Percentiles rank a stretch among this genome's conserved stretches.
These are phyloP conservation scores for Temnothorax unifasciatus DNA, from an alignment of 2,888 invertebrate genomes.

Conservation along the genomic window DNA sequence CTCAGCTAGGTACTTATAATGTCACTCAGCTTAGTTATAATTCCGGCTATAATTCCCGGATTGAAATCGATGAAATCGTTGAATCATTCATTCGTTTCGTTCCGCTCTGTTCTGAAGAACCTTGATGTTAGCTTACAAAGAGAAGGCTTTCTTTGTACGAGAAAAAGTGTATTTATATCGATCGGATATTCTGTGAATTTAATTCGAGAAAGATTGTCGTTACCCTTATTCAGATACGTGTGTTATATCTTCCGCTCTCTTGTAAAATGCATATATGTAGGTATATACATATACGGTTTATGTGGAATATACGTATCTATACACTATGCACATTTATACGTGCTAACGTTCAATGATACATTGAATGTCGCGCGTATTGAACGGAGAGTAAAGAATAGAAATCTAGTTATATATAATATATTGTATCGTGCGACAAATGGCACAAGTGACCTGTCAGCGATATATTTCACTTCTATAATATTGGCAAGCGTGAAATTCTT, in stretches of 20 bases:
- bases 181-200: background rate
- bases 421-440: conserved; percentile 13
- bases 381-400: conserved; percentile 18
- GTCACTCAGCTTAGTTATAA: background rate
- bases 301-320: background rate
- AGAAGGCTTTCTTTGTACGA: background rate
- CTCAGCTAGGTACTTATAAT: background rate
- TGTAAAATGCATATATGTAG: background rate
- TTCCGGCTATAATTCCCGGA: background rate
- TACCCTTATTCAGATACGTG: background rate
- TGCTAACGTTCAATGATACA: background rate
- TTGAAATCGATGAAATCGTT: conserved; percentile 36
- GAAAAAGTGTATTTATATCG: conserved; percentile 1
- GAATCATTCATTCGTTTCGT: conserved; percentile 33
- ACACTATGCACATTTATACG: background rate
- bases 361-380: conserved; percentile 26
- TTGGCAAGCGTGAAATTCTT: background rate
- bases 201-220: background rate
- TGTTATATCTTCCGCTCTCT: background rate
- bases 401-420: background rate
- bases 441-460: conserved; percentile 17
- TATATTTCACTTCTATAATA: background rate
- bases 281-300: background rate
- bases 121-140: background rate
- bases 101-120: background rate